These are phyloP conservation scores for Pholis gunnellus DNA, from an alignment of 2,113 vertebrate genomes.

Conservation along the genomic window DNA sequence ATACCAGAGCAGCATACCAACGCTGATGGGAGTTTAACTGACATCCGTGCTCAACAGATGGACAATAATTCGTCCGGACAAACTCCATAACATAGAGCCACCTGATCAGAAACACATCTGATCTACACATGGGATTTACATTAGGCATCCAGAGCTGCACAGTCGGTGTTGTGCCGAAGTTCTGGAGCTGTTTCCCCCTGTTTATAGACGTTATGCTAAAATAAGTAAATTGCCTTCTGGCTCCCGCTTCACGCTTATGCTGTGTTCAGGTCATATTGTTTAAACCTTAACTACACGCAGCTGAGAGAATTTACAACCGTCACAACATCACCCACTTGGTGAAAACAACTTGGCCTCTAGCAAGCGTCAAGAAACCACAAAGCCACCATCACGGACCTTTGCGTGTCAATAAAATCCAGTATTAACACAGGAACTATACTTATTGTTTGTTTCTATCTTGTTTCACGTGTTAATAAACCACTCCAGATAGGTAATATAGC, in stretches of 20 bases:
- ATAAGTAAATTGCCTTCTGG: neutral
- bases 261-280: neutral
- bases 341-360: neutral
- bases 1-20: conserved; percentile 10
- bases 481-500: neutral
- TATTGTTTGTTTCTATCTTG: neutral
- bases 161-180: neutral
- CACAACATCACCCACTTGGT: neutral
- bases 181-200: no score
- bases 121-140: neutral
- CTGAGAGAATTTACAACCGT: neutral
- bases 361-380: neutral
- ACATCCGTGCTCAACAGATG: conserved; percentile 21
- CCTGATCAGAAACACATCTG: conserved; percentile 25
- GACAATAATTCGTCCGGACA: neutral
- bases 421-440: neutral
- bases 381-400: no score
- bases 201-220: neutral
- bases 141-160: neutral
- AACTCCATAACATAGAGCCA: neutral
- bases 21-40: neutral
- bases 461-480: neutral
- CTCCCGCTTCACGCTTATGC: neutral
- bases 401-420: neutral
- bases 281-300: neutral